These are phyloP conservation scores for Pseudopipra pipra DNA, from an alignment of 2,113 vertebrate species.

Conservation along the genomic window DNA sequence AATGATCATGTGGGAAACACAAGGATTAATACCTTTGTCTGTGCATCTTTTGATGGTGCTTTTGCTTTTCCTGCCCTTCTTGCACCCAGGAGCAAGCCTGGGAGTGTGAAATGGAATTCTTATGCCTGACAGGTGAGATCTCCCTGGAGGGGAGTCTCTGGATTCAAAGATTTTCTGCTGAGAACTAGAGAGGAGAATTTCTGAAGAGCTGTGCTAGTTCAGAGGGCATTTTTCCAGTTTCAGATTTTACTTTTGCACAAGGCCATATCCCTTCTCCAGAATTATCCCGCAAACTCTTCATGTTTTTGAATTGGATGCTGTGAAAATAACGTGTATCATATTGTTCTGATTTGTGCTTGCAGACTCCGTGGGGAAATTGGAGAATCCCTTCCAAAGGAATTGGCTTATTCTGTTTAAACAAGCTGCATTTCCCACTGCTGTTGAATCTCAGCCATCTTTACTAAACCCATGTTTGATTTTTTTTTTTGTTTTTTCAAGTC, in stretches of 20 bases:
- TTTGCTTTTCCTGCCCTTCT: not conserved
- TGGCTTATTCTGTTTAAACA: constrained; percentile 17
- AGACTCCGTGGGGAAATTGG: constrained; percentile 1
- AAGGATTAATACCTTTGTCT: not conserved
- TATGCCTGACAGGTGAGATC: not conserved
- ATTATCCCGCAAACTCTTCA: not conserved
- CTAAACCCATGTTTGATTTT: not conserved
- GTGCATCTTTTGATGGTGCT: not conserved
- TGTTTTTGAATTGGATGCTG: not conserved
- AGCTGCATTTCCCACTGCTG: not conserved
- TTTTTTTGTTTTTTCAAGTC: not conserved
- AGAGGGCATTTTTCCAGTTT: not conserved
- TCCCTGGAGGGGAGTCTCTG: not conserved
- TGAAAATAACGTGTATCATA: not conserved
- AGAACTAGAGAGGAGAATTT: not conserved
- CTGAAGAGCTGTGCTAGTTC: not conserved
- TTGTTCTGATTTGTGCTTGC: constrained; percentile 53
- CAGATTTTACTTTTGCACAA: not conserved
- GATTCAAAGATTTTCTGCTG: not conserved
- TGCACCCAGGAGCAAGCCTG: not conserved
- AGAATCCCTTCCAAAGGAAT: constrained; percentile 51
- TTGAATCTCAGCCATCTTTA: constrained; percentile 12
- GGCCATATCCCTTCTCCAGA: not conserved
- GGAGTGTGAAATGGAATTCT: not conserved
- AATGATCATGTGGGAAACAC: not conserved